Conservation (phyloP, 2,113 vertebrate species). For the Setophaga kirtlandii region DNA sequence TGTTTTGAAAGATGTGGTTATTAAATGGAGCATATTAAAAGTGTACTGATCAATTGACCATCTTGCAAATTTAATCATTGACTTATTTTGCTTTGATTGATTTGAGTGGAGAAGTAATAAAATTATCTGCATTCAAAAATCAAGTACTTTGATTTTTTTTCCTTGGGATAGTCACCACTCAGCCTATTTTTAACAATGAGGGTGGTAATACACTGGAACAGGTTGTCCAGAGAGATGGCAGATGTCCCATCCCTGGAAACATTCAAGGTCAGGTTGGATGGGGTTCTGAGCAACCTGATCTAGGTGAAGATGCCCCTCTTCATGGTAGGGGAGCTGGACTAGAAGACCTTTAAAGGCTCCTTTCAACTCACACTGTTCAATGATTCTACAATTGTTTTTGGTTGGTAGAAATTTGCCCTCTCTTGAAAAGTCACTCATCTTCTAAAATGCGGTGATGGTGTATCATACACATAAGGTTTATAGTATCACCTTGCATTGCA, state of each 20-base stretch:
- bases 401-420: background rate
- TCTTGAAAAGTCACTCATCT: background rate
- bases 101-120: background rate
- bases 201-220: background rate
- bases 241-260: background rate
- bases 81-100: background rate
- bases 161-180: background rate
- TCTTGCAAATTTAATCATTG: background rate
- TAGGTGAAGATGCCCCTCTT: background rate
- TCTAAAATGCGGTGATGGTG: background rate
- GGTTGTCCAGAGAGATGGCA: background rate
- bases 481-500: background rate
- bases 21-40: background rate
- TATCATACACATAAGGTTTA: background rate
- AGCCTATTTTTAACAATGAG: background rate
- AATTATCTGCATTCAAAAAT: background rate
- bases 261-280: background rate
- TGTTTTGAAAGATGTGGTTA: background rate
- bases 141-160: background rate
- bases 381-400: background rate
- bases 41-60: background rate
- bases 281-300: background rate
- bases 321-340: background rate
- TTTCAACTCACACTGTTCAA: background rate
- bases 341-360: background rate